These are phyloP conservation scores for Cheilosia pagana DNA, from an alignment of 2,888 invertebrate species.

Conservation along the genomic window DNA sequence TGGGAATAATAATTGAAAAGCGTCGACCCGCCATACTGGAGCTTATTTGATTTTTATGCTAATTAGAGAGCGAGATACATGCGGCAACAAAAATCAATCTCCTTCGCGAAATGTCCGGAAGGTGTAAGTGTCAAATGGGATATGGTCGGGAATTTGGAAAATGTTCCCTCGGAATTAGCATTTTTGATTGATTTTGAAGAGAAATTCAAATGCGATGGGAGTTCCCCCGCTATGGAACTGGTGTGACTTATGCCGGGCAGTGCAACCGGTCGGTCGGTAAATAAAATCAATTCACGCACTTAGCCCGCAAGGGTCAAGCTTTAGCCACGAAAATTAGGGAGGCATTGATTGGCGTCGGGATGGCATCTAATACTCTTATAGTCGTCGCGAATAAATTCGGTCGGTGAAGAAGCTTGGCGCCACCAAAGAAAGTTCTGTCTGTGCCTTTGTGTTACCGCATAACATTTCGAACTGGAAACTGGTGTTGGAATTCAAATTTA, in stretches of 20 bases:
- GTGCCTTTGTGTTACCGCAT: constrained; percentile 13
- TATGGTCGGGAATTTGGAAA: constrained; percentile 34
- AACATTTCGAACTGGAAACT: constrained; percentile 11
- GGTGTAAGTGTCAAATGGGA: constrained; percentile 53
- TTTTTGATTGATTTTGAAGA: constrained; percentile 61
- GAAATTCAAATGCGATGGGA: constrained; percentile 11
- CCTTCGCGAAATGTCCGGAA: constrained; percentile 52
- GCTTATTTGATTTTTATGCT: constrained; percentile 63
- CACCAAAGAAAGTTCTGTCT: constrained; percentile 60
- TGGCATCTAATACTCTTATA: constrained; percentile 4
- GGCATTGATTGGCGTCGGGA: constrained; percentile 33
- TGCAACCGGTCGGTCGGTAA: constrained; percentile 21
- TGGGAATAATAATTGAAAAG: constrained; percentile 56
- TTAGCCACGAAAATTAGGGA: neutral
- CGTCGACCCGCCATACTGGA: neutral
- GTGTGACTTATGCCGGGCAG: constrained; percentile 52
- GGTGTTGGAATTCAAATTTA: constrained; percentile 47
- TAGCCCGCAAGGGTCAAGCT: constrained; percentile 27
- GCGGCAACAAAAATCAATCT: constrained; percentile 18
- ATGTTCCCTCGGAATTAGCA: constrained; percentile 38
- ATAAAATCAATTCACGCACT: neutral
- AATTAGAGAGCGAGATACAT: constrained; percentile 23
- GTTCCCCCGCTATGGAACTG: neutral
- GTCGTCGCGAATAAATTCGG: constrained; percentile 24
- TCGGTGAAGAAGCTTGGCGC: constrained; percentile 45